phyloP scores from a whole-genome alignment of 2,797 vertebrate species.

The Phrynocephalus guinanensis region DNA sequence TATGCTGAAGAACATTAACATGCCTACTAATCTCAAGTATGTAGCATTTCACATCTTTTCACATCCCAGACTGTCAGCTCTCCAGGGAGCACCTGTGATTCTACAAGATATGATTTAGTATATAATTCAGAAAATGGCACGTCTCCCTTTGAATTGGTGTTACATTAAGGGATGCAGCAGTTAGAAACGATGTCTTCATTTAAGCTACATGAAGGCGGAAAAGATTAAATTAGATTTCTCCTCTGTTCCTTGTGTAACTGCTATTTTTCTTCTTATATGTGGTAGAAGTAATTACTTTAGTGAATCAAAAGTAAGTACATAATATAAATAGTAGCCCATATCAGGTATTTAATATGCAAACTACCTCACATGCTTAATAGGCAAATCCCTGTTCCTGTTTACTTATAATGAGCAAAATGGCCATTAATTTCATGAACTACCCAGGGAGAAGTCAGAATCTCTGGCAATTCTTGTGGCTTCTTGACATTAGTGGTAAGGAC shows the following conservation, averaged over 20 bases:
- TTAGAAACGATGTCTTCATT: conserved; percentile 26
- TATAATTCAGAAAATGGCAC: conserved; percentile 25
- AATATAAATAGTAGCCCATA: background rate
- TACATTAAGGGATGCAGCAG: conserved; percentile 9
- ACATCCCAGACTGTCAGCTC: background rate
- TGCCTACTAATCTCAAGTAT: background rate
- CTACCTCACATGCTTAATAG: background rate
- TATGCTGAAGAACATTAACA: conserved; percentile 19
- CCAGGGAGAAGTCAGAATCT: background rate
- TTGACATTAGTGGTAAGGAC: background rate
- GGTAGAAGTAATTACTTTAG: conserved; percentile 5
- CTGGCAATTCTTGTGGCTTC: background rate
- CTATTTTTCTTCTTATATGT: background rate
- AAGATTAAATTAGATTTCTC: conserved; percentile 12
- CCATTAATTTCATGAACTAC: background rate
- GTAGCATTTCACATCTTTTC: conserved; percentile 18
- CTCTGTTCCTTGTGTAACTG: background rate
- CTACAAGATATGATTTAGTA: conserved; percentile 18
- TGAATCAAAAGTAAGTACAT: conserved; percentile 6
- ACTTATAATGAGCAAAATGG: background rate
- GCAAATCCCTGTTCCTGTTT: background rate
- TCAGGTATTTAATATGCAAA: conserved; percentile 4
- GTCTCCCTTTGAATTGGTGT: conserved; percentile 10
- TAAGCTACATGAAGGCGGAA: background rate
- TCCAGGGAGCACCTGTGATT: conserved; percentile 7